Percentiles rank a stretch among this genome's conserved stretches.
Evolutionary conservation across 2,797 vertebrate genomes (phyloP).

Genomic region (Peromyscus eremicus): DNA sequence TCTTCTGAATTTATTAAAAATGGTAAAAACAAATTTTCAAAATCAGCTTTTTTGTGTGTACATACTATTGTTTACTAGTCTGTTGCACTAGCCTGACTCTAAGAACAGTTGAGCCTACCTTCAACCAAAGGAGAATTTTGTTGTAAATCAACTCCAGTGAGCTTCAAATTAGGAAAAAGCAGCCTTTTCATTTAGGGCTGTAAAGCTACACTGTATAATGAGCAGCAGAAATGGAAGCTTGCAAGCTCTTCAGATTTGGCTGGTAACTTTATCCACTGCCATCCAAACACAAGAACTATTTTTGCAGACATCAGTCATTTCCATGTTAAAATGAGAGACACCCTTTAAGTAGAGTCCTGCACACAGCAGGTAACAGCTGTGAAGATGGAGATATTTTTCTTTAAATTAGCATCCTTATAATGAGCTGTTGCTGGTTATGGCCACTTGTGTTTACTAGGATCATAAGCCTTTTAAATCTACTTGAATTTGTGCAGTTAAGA

Average conservation of each 20-base stretch:
- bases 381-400: constrained; percentile 42
- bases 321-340: constrained; percentile 69
- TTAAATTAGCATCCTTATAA: constrained; percentile 58
- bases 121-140: background rate
- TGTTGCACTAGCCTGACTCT: background rate
- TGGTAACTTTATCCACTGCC: constrained; percentile 55
- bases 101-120: background rate
- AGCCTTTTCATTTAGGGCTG: background rate
- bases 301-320: constrained; percentile 68
- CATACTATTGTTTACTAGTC: background rate
- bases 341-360: background rate
- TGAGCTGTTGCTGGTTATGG: constrained; percentile 2
- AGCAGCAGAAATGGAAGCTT: constrained; percentile 47
- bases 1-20: background rate
- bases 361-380: constrained; percentile 48
- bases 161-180: background rate
- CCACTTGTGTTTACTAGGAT: background rate
- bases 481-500: constrained; percentile 29
- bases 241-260: constrained; percentile 42
- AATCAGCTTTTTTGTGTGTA: background rate
- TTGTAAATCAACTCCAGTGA: constrained; percentile 29
- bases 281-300: constrained; percentile 59
- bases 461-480: constrained; percentile 16
- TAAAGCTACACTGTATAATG: background rate
- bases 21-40: background rate